A percentile compares a stretch with the other conserved stretches of the same genome.
These are phyloP conservation scores for Seira musarum DNA, from an alignment of 2,888 invertebrate species.

Conservation along the genomic window DNA sequence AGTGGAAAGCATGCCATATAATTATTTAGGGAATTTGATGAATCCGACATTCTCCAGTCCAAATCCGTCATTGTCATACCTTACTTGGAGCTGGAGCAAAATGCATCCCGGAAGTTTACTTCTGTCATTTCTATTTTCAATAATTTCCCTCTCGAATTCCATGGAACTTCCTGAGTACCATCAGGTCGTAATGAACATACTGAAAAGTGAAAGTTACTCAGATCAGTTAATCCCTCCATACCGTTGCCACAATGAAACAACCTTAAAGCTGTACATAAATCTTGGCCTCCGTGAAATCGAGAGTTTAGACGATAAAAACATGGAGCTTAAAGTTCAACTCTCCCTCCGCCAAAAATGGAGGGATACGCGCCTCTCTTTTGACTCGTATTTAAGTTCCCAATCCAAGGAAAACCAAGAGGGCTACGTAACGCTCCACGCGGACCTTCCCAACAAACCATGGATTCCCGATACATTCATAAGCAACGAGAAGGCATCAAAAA, in stretches of 20 bases:
- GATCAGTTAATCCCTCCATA: constrained; percentile 25
- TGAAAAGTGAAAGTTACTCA: constrained; percentile 37
- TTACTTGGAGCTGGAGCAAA: too few species aligned
- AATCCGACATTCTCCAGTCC: too few species aligned
- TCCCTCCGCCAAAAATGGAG: constrained; percentile 47
- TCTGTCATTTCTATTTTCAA: too few species aligned
- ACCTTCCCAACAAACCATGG: constrained; percentile 33
- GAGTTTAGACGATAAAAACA: constrained; percentile 49
- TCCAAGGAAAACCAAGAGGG: not conserved
- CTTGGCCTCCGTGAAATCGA: constrained; percentile 42
- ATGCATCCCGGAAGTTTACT: too few species aligned
- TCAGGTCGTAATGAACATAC: not conserved
- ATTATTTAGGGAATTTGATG: too few species aligned
- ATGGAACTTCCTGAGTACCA: constrained; percentile 35
- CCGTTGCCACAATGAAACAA: not conserved
- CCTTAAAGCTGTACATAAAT: constrained; percentile 21
- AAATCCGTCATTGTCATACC: too few species aligned
- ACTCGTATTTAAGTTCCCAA: too few species aligned
- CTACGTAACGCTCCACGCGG: constrained; percentile 28
- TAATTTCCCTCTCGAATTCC: not conserved
- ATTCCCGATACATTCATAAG: constrained; percentile 43
- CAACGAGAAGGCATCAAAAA: constrained; percentile 24
- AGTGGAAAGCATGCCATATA: too few species aligned
- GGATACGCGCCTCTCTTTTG: constrained; percentile 33
- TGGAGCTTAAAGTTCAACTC: constrained; percentile 52